Conservation (phyloP, 2,888 invertebrate species). For the Physocephala rufipes region DNA sequence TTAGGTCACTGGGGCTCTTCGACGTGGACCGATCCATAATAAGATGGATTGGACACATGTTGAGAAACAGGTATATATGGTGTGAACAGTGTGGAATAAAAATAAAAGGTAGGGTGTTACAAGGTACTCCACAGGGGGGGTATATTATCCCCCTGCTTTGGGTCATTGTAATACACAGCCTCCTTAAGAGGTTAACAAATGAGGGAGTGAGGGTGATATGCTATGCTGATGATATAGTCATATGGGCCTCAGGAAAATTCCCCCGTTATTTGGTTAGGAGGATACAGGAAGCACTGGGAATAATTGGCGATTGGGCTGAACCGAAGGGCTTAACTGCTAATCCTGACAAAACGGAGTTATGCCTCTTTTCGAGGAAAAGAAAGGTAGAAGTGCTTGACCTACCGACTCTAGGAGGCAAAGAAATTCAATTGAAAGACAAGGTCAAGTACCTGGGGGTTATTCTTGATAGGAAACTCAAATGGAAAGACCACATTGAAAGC, state of each 20-base stretch:
- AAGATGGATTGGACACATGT: neutral
- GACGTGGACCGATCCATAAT: neutral
- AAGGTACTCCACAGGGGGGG: neutral
- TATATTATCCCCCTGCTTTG: slow-evolving; percentile 15
- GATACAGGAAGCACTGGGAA: neutral
- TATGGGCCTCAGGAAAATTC: neutral
- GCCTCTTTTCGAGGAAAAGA: too few species aligned
- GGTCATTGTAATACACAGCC: neutral
- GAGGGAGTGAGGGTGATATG: neutral
- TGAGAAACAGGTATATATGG: neutral
- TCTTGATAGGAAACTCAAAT: neutral
- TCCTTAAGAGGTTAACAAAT: neutral
- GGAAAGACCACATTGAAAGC: neutral
- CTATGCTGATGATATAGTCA: slow-evolving; percentile 6
- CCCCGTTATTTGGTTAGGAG: neutral
- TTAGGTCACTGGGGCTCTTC: neutral
- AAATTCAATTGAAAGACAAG: neutral
- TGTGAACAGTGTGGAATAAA: slow-evolving; percentile 3
- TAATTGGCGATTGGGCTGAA: too few species aligned
- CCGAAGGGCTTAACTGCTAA: too few species aligned
- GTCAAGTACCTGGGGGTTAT: neutral
- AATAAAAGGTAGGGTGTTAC: neutral
- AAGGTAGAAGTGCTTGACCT: neutral
- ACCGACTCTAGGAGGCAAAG: neutral
- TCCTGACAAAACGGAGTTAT: too few species aligned